Percentiles rank a stretch among this genome's conserved stretches.
Evolutionary conservation across 2,888 invertebrate genomes (phyloP).

Genomic region (Eristalis arbustorum): DNA sequence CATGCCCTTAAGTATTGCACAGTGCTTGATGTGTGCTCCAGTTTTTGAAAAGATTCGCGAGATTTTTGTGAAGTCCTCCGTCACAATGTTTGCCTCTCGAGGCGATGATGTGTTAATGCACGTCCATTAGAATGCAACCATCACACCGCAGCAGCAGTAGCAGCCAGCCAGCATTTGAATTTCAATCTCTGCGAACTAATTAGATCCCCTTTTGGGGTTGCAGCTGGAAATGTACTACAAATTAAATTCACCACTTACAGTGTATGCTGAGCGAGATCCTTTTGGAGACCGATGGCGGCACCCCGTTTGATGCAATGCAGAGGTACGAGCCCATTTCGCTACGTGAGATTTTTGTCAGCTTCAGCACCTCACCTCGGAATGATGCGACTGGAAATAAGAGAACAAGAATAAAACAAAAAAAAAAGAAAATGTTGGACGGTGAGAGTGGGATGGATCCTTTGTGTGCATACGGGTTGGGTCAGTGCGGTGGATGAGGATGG

Average conservation of each 20-base stretch:
- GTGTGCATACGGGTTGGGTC: not conserved
- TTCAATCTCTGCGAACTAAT: constrained; percentile 64
- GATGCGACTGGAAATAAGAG: constrained; percentile 83
- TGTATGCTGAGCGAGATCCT: constrained; percentile 93
- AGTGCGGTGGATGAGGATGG: not conserved
- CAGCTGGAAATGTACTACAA: constrained; percentile 16
- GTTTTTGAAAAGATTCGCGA: constrained; percentile 14
- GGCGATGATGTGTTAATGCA: constrained; percentile 61
- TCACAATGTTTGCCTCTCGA: constrained; percentile 47
- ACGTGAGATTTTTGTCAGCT: constrained; percentile 89
- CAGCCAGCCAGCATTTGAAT: constrained; percentile 58
- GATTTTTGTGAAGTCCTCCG: not conserved
- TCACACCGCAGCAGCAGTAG: not conserved
- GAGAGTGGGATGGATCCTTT: not conserved
- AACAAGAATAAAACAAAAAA: not conserved
- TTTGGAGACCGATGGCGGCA: constrained; percentile 94
- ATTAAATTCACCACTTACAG: constrained; percentile 85
- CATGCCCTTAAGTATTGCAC: constrained; percentile 22
- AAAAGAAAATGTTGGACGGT: not conserved
- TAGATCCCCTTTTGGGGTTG: constrained; percentile 24
- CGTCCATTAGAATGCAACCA: constrained; percentile 51
- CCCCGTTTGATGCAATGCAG: constrained; percentile 93
- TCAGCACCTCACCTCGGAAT: constrained; percentile 88
- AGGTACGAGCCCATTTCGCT: constrained; percentile 95
- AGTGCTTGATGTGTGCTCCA: constrained; percentile 4